phyloP scores from a whole-genome alignment of 1,140 invertebrate species.

The Goniozus legneri region DNA sequence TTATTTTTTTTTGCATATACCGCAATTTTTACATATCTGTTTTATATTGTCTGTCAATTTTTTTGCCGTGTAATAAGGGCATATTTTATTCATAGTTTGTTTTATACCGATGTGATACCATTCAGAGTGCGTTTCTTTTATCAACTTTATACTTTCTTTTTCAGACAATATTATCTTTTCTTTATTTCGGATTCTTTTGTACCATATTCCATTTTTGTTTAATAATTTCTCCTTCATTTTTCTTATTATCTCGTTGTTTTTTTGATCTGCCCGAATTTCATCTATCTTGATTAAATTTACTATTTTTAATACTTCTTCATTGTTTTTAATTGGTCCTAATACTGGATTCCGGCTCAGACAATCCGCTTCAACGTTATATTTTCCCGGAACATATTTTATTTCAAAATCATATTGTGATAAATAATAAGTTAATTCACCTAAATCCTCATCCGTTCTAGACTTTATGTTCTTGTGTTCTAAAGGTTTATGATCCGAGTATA shows the following conservation, averaged over 20 bases:
- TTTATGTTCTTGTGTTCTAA: conserved; percentile 11
- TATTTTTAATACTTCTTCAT: conserved; percentile 3
- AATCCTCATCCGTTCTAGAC: conserved; percentile 7
- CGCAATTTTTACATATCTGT: conserved; percentile 4
- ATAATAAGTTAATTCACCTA: conserved; percentile 8
- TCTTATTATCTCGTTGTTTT: neutral
- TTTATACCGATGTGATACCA: conserved; percentile 4
- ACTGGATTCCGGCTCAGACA: no score
- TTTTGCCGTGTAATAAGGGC: conserved; percentile 2
- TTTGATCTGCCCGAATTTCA: conserved; percentile 5
- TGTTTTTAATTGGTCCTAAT: no score
- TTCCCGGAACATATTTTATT: conserved; percentile 2
- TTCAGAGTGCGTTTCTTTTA: neutral
- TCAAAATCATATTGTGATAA: no score
- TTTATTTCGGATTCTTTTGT: neutral
- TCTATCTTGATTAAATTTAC: conserved; percentile 6
- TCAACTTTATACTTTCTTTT: neutral
- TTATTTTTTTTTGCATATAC: conserved; percentile 30
- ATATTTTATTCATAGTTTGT: conserved; percentile 7
- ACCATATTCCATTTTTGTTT: conserved; percentile 2
- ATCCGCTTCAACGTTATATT: conserved; percentile 6
- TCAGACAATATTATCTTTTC: conserved; percentile 5
- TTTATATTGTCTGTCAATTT: conserved; percentile 9
- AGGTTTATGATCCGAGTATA: conserved; percentile 13
- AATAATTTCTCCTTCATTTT: neutral